These are phyloP conservation scores for Priocnemis perturbator DNA, from an alignment of 2,888 invertebrate species.

Conservation along the genomic window DNA sequence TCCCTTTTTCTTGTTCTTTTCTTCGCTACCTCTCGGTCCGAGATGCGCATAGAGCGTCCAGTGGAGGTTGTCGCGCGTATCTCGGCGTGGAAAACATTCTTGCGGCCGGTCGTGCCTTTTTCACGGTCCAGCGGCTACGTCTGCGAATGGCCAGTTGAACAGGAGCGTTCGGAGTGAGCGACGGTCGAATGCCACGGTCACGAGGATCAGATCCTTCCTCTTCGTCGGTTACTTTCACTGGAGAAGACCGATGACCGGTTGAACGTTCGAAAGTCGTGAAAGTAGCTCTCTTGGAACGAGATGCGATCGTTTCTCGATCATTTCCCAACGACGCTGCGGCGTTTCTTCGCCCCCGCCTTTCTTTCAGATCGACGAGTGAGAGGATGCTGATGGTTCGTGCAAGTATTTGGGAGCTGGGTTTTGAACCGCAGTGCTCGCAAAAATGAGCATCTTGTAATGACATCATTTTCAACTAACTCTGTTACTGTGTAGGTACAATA, in stretches of 20 bases:
- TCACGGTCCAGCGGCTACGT: not conserved
- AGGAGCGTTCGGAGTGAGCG: not conserved
- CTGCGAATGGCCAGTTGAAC: not conserved
- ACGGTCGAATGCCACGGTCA: conserved; percentile 60
- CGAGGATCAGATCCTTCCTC: conserved; percentile 43
- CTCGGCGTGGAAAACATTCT: not conserved
- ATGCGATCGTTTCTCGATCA: conserved; percentile 5
- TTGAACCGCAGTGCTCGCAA: too few relatives aligned
- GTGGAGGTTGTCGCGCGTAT: too few relatives aligned
- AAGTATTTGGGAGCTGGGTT: too few relatives aligned
- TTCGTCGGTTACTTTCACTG: conserved; percentile 66
- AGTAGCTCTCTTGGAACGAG: conserved; percentile 40
- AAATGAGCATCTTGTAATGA: too few relatives aligned
- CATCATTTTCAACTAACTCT: too few relatives aligned
- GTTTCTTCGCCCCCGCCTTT: too few relatives aligned
- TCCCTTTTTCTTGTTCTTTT: conserved; percentile 23
- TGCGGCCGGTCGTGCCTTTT: not conserved
- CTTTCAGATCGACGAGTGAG: too few relatives aligned
- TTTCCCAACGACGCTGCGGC: too few relatives aligned
- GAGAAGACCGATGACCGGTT: conserved; percentile 63
- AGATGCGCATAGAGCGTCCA: too few relatives aligned
- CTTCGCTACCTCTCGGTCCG: not conserved
- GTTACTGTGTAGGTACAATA: too few relatives aligned
- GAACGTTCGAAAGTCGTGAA: conserved; percentile 69
- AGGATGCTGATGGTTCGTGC: too few relatives aligned